Evolutionary conservation across 2,113 vertebrate species (phyloP).

Genomic region (Hypanus sabinus): DNA sequence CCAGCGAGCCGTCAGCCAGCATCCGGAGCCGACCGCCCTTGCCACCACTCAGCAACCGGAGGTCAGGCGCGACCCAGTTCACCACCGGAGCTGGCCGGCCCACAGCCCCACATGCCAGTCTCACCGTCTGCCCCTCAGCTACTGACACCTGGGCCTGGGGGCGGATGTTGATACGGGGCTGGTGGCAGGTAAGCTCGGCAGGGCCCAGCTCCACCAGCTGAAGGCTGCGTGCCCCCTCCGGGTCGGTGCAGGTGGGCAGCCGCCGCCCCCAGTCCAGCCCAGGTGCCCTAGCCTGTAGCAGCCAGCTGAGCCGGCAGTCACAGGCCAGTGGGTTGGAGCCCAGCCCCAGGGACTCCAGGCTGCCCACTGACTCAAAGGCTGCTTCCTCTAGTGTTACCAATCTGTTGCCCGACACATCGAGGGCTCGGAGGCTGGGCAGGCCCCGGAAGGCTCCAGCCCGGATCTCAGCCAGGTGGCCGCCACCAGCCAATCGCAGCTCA

Average conservation of each 20-base stretch:
- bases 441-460: constrained; percentile 71
- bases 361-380: constrained; percentile 70
- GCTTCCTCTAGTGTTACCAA: constrained; percentile 71
- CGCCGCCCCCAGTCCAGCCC: neutral
- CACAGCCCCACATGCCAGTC: constrained; percentile 69
- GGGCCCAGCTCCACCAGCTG: constrained; percentile 70
- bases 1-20: constrained; percentile 66
- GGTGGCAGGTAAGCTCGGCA: constrained; percentile 67
- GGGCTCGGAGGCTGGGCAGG: constrained; percentile 62
- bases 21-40: constrained; percentile 59
- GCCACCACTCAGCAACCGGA: constrained; percentile 44
- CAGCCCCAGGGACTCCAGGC: constrained; percentile 68
- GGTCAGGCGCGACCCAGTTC: constrained; percentile 69
- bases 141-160: constrained; percentile 57
- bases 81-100: constrained; percentile 68
- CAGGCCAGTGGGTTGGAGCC: constrained; percentile 76
- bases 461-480: constrained; percentile 59
- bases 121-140: constrained; percentile 62
- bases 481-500: constrained; percentile 72
- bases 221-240: constrained; percentile 52
- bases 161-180: constrained; percentile 59
- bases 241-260: constrained; percentile 65
- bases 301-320: constrained; percentile 60
- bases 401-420: constrained; percentile 74
- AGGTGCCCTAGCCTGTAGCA: neutral